Evolutionary conservation across 2,888 invertebrate species (phyloP).

Genomic region (Sminthurinus aureus): DNA sequence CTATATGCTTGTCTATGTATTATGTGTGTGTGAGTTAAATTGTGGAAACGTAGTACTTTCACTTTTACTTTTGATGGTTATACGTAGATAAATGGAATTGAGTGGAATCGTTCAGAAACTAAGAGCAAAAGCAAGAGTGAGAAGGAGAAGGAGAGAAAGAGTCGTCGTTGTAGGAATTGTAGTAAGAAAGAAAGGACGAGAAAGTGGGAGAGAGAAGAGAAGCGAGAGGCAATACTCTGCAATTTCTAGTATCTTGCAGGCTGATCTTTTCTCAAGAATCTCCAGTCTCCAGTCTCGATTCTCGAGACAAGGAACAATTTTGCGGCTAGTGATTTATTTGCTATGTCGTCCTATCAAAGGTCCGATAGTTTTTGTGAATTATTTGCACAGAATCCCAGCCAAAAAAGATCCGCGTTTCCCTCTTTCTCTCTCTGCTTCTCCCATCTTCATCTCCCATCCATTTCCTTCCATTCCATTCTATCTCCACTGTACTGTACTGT

Average conservation of each 20-base stretch:
- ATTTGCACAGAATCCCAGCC: constrained; percentile 45
- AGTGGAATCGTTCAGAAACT: neutral
- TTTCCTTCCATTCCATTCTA: neutral
- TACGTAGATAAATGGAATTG: constrained; percentile 13
- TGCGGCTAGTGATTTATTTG: constrained; percentile 56
- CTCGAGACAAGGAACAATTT: constrained; percentile 47
- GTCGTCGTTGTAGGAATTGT: neutral
- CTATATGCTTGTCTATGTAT: no score
- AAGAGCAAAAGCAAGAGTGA: neutral
- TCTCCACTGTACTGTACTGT: no score
- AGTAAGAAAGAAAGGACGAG: neutral
- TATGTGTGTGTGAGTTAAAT: no score
- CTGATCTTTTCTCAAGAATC: constrained; percentile 28
- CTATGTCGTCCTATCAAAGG: constrained; percentile 56
- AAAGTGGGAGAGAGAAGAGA: neutral
- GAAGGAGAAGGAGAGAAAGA: neutral
- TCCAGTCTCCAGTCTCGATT: constrained; percentile 18
- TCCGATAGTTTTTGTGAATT: constrained; percentile 57
- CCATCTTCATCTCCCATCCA: no score
- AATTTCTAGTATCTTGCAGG: constrained; percentile 16
- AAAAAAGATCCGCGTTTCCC: constrained; percentile 21
- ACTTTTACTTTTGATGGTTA: neutral
- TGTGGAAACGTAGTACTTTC: neutral
- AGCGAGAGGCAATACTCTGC: constrained; percentile 10
- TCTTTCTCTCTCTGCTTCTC: constrained; percentile 6